Conservation (phyloP, 2,113 vertebrate genomes). For the Malurus cyaneus region DNA sequence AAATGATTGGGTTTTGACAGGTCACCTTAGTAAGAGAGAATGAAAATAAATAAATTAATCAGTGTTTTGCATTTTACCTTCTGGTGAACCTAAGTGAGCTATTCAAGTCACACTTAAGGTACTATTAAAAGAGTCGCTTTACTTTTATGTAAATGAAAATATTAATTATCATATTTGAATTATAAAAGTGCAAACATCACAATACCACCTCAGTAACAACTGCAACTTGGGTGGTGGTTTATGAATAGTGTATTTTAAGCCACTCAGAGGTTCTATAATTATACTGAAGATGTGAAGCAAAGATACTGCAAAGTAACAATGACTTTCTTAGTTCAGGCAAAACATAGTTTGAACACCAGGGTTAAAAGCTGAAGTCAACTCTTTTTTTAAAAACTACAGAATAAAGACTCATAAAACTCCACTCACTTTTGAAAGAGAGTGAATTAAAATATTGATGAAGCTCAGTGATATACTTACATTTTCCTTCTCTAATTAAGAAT, state of each 20-base stretch:
- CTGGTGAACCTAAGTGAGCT: background rate
- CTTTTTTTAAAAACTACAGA: background rate
- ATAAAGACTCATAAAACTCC: background rate
- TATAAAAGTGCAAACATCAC: background rate
- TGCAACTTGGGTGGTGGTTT: background rate
- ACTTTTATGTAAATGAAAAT: slow-evolving; percentile 18
- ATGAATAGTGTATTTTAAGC: background rate
- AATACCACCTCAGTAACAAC: background rate
- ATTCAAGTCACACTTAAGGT: background rate
- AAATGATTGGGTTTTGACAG: background rate
- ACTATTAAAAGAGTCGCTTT: background rate
- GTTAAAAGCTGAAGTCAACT: background rate
- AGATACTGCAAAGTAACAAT: background rate
- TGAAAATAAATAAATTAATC: background rate
- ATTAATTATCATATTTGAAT: background rate
- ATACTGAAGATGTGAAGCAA: background rate
- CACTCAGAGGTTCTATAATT: background rate
- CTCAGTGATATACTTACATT: background rate
- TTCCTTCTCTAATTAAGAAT: background rate
- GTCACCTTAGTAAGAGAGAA: background rate
- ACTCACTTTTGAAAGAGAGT: background rate
- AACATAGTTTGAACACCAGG: background rate
- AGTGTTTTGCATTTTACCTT: background rate
- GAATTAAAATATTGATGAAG: background rate
- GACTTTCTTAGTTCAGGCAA: background rate